These are phyloP conservation scores for Xanthorhoe spadicearia DNA, from an alignment of 2,888 invertebrate species.

Conservation along the genomic window DNA sequence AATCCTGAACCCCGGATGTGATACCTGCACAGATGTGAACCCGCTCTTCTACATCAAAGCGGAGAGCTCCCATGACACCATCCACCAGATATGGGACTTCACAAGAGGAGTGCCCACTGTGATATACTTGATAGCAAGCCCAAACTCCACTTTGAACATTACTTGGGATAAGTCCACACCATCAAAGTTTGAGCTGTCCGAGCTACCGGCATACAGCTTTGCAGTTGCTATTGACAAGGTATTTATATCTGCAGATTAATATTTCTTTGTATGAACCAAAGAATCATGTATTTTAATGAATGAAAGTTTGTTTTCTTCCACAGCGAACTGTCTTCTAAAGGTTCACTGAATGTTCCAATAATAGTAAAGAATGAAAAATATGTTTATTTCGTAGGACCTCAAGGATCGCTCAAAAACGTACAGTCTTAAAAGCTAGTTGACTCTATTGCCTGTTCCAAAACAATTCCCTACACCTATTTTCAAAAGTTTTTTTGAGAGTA, in stretches of 20 bases:
- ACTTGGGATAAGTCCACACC: constrained; percentile 64
- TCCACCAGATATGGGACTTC: constrained; percentile 89
- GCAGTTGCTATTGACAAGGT: constrained; percentile 86
- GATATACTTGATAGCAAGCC: constrained; percentile 79
- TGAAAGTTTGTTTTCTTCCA: too few species aligned
- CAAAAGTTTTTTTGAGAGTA: too few species aligned
- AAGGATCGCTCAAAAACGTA: too few species aligned
- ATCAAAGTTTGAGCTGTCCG: constrained; percentile 68
- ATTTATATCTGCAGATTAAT: constrained; percentile 32
- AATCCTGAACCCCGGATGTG: constrained; percentile 68
- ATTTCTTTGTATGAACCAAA: not conserved
- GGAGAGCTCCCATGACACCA: constrained; percentile 82
- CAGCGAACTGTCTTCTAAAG: too few species aligned
- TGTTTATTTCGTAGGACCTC: too few species aligned
- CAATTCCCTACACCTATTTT: too few species aligned
- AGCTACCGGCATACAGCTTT: constrained; percentile 83
- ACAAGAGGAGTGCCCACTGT: constrained; percentile 83
- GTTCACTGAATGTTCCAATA: too few species aligned
- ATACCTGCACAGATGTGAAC: constrained; percentile 56
- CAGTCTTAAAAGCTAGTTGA: too few species aligned
- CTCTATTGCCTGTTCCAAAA: too few species aligned
- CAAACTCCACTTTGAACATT: constrained; percentile 75
- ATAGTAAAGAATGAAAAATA: too few species aligned
- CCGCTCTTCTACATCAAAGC: constrained; percentile 84
- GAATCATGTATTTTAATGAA: too few species aligned